A percentile compares a stretch with the other conserved stretches of the same genome.
phyloP scores from a whole-genome alignment of 2,888 invertebrate genomes.

The Autographa pulchrina region DNA sequence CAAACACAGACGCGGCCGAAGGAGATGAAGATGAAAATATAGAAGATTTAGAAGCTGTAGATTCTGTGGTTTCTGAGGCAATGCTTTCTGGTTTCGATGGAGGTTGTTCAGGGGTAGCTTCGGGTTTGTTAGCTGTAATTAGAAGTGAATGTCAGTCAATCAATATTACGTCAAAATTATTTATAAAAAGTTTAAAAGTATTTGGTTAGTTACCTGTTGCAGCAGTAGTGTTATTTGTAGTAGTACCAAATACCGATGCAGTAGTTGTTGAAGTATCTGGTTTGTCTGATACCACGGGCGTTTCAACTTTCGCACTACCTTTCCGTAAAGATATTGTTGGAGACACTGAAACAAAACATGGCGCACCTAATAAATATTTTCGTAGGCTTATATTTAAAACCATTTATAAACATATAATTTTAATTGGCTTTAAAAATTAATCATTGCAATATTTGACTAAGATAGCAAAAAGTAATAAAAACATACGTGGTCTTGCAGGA shows the following conservation, averaged over 20 bases:
- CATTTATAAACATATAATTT: no score
- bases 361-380: neutral
- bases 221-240: conserved; percentile 55
- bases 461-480: neutral
- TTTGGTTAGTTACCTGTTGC: conserved; percentile 33
- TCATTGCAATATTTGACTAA: neutral
- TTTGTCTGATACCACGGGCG: conserved; percentile 52
- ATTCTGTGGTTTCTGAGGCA: neutral
- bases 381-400: neutral
- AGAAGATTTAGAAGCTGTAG: conserved; percentile 35
- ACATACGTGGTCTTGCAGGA: conserved; percentile 60
- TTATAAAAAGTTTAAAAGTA: neutral
- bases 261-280: conserved; percentile 51
- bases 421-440: neutral
- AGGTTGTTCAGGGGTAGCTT: conserved; percentile 48
- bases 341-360: conserved; percentile 51
- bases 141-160: conserved; percentile 28
- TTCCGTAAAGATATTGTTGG: conserved; percentile 53
- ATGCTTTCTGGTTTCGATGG: conserved; percentile 35
- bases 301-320: conserved; percentile 59
- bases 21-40: conserved; percentile 50
- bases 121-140: conserved; percentile 65
- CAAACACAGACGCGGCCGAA: conserved; percentile 71
- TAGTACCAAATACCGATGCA: conserved; percentile 66
- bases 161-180: neutral